Evolutionary conservation across 2,888 invertebrate genomes (phyloP), one percentile per base, ranked within the genome.

Genomic region (Polydrusus tereticollis): DNA sequence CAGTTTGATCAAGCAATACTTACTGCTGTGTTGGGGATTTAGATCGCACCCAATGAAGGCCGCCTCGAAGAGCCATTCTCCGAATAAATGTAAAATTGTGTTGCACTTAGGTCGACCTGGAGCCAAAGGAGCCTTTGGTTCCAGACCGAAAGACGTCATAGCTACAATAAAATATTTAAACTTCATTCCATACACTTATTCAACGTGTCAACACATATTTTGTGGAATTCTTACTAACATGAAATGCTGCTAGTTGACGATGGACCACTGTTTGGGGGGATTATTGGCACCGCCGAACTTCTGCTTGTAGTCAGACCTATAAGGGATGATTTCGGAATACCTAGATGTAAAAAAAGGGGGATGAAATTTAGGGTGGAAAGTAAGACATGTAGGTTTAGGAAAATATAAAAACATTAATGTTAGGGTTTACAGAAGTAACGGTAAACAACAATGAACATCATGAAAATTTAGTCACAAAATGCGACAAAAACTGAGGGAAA

Each of bases 31-130:
- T 18, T 67, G 74, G 6, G 67, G 14, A 26, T 74, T 79, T 29
- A 84, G 73, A 63, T 92, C 92, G 52, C 94, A 94, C 2, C 96
- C 96, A 78, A 97, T 94, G 78, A 97, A 92, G 1, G 97, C 94
- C 4, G 97, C 97, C 85, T 98, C 98, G 84, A 98, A 97, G 75
- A 98, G 87, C 98, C 98, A 98, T 82, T 96, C 94, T 1, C 98
- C 98, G 85, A 98, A 97, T 77, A 98, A 88, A 85, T 98, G 97
- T 69, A 98, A 89, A 83, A 98, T 94, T 75, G 97, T 97, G 86
- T 98, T 98, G 80, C 97, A 97, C 83, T 95, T 95, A 18, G 98
- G 97, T 67, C 97, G 89, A 26, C 91, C 88, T 16, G 92, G 90
- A 0, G 94, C 92, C 76, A 94, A 86, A 0, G 93, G 91, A 14